Conservation (phyloP, 2,888 invertebrate genomes). For the Lithophane ornitopus region DNA sequence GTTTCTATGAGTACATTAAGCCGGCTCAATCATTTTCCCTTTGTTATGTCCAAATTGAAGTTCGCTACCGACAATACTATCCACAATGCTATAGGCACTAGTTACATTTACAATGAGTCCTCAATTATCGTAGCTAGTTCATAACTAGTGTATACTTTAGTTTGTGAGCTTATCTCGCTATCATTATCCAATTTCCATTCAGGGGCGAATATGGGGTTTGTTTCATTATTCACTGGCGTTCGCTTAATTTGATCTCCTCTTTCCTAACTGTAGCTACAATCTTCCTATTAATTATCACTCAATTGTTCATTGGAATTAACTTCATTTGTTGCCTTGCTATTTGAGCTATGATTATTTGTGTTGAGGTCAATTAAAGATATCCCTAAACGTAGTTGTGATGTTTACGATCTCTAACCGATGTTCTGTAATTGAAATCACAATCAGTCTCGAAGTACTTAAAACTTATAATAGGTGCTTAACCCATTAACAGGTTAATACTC, state of each 20-base stretch:
- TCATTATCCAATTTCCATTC: slow-evolving; percentile 66
- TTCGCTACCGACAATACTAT: slow-evolving; percentile 38
- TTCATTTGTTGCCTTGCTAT: slow-evolving; percentile 40
- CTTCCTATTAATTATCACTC: slow-evolving; percentile 41
- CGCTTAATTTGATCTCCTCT: slow-evolving; percentile 58
- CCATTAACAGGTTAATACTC: background rate
- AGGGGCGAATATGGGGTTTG: slow-evolving; percentile 49
- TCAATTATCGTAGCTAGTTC: slow-evolving; percentile 60
- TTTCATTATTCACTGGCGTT: slow-evolving; percentile 59
- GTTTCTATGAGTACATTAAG: slow-evolving; percentile 49
- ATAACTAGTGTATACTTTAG: slow-evolving; percentile 61
- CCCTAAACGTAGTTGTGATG: background rate
- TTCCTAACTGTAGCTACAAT: slow-evolving; percentile 32
- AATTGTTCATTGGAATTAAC: slow-evolving; percentile 31
- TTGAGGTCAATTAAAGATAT: slow-evolving; percentile 8
- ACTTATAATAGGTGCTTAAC: background rate
- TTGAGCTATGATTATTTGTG: slow-evolving; percentile 30
- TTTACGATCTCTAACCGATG: slow-evolving; percentile 10
- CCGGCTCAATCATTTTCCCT: slow-evolving; percentile 64
- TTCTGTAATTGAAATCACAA: background rate
- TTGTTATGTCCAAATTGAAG: slow-evolving; percentile 70
- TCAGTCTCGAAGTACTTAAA: background rate
- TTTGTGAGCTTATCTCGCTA: slow-evolving; percentile 55
- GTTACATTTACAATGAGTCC: slow-evolving; percentile 57
- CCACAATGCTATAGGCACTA: slow-evolving; percentile 43